A percentile compares a stretch with the other conserved stretches of the same genome.
These are phyloP conservation scores for Channa argus DNA, from an alignment of 2,113 vertebrate species.

Conservation along the genomic window DNA sequence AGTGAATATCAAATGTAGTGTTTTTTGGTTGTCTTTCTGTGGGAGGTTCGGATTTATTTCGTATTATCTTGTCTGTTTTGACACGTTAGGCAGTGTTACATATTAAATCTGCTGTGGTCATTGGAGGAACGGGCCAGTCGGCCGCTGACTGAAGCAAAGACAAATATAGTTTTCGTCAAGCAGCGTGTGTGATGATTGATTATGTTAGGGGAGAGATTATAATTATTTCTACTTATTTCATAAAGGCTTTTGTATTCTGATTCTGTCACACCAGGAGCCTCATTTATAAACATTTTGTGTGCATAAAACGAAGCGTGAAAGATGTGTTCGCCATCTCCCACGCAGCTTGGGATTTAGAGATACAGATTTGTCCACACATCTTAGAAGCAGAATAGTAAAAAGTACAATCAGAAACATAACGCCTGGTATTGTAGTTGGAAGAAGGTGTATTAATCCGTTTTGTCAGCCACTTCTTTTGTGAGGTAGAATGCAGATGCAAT, in stretches of 20 bases:
- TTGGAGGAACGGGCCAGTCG: constrained; percentile 60
- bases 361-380: not conserved
- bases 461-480: no score
- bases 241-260: constrained; percentile 53
- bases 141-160: constrained; percentile 59
- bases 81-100: constrained; percentile 63
- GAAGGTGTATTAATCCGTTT: no score
- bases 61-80: constrained; percentile 39
- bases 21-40: constrained; percentile 2
- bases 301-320: constrained; percentile 3
- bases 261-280: constrained; percentile 55
- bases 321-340: not conserved
- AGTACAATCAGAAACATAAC: not conserved
- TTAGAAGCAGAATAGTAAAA: not conserved
- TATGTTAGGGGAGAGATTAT: constrained; percentile 51
- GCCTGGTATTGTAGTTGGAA: no score
- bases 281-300: constrained; percentile 44
- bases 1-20: constrained; percentile 53
- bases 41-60: constrained; percentile 39
- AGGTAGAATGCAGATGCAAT: no score
- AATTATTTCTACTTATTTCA: constrained; percentile 60
- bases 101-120: constrained; percentile 58
- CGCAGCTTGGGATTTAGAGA: not conserved
- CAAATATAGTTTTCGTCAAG: constrained; percentile 67
- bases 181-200: constrained; percentile 46